phyloP scores from a whole-genome alignment of 1,140 invertebrate species.

The Cyphomyrmex costatus region DNA sequence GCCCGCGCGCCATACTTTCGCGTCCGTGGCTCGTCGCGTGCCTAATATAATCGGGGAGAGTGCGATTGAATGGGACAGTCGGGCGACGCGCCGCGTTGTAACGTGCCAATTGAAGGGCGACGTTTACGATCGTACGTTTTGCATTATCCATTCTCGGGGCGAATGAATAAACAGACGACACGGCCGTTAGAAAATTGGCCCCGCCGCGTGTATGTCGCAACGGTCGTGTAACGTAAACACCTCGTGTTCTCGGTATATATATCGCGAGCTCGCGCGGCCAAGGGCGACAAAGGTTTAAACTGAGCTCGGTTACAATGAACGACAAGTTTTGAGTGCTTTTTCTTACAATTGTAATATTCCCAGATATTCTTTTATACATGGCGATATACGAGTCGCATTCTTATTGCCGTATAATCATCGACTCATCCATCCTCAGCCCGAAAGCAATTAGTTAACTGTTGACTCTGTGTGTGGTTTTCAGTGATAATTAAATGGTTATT shows the following conservation, averaged over 20 bases:
- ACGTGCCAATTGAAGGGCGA: conserved; percentile 30
- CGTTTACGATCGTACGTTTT: neutral
- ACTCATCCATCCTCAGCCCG: too few species aligned
- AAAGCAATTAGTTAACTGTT: too few species aligned
- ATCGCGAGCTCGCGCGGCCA: neutral
- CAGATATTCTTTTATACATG: too few species aligned
- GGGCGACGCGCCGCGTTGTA: conserved; percentile 14
- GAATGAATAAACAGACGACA: conserved; percentile 5
- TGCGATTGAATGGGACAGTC: conserved; percentile 17
- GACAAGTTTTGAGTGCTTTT: too few species aligned
- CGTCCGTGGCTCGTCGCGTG: conserved; percentile 23
- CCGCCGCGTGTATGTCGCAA: neutral
- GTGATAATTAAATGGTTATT: too few species aligned
- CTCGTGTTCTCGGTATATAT: neutral
- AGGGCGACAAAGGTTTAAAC: neutral
- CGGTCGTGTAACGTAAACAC: neutral
- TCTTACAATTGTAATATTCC: too few species aligned
- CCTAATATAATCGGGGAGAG: conserved; percentile 16
- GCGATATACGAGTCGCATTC: too few species aligned
- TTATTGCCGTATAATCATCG: too few species aligned
- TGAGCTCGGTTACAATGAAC: too few species aligned
- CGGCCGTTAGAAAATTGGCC: conserved; percentile 31
- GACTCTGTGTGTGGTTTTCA: too few species aligned
- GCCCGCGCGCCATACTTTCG: conserved; percentile 8
- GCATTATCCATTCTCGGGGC: conserved; percentile 18